phyloP scores from a whole-genome alignment of 2,888 invertebrate species.

The Pristionchus arcanus region DNA sequence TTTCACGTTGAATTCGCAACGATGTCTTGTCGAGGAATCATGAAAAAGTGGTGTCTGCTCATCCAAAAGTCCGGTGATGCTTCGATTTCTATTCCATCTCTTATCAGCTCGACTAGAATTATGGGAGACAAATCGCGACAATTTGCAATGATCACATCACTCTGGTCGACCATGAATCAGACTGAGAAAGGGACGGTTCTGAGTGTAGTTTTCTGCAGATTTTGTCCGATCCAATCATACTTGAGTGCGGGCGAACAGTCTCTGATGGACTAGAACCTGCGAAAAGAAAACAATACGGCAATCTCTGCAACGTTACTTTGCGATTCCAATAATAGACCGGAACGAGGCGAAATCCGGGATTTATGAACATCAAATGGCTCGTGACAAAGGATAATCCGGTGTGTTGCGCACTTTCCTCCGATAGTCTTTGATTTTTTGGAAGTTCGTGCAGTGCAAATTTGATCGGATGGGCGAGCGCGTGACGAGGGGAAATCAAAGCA shows the following conservation, averaged over 20 bases:
- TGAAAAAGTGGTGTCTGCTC: too few relatives aligned
- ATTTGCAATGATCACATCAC: not conserved
- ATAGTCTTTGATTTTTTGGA: not conserved
- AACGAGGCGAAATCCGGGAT: not conserved
- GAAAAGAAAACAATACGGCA: not conserved
- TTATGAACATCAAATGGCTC: not conserved
- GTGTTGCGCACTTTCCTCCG: not conserved
- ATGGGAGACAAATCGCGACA: not conserved
- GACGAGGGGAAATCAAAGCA: not conserved
- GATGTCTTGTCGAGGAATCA: too few relatives aligned
- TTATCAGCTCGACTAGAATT: not conserved
- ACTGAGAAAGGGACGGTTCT: not conserved
- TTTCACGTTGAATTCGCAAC: too few relatives aligned
- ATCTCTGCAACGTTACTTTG: not conserved
- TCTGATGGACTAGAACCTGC: not conserved
- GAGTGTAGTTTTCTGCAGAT: not conserved
- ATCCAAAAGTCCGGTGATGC: not conserved
- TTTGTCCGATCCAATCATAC: not conserved
- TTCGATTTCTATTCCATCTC: not conserved
- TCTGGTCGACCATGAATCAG: not conserved
- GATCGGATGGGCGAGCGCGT: slow-evolving; percentile 10
- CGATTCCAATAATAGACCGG: not conserved
- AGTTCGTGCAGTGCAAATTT: not conserved
- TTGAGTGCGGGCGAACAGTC: not conserved
- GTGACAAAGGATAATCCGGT: not conserved